Conservation (phyloP, 1,140 invertebrate species). For the Pantala flavescens region DNA sequence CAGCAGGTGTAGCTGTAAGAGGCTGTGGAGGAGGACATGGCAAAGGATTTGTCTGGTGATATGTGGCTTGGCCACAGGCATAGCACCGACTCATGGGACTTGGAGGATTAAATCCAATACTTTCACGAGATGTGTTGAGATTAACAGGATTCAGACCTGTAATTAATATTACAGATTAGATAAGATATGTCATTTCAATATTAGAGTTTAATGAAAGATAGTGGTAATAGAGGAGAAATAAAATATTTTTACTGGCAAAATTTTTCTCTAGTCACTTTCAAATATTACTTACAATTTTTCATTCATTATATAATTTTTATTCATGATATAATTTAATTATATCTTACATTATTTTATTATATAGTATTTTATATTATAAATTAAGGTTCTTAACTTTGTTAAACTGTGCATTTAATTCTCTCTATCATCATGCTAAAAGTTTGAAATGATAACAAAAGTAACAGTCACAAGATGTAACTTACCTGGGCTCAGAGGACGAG, state of each 20-base stretch:
- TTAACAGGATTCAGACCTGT: constrained; percentile 33
- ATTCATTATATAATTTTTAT: constrained; percentile 12
- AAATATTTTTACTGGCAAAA: too few species aligned
- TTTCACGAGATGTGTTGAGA: constrained; percentile 37
- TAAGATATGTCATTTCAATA: too few species aligned
- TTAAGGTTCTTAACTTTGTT: neutral
- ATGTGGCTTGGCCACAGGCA: constrained; percentile 53
- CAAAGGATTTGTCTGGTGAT: constrained; percentile 22
- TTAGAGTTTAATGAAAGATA: too few species aligned
- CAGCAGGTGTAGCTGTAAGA: constrained; percentile 24
- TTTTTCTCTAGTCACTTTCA: too few species aligned
- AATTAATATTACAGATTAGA: too few species aligned
- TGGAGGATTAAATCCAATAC: constrained; percentile 42
- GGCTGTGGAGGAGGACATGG: neutral
- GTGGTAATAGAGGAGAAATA: too few species aligned
- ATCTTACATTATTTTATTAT: too few species aligned
- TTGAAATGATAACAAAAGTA: constrained; percentile 11
- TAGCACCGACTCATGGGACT: constrained; percentile 60
- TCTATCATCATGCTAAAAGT: constrained; percentile 14
- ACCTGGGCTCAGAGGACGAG: constrained; percentile 74
- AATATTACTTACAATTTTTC: constrained; percentile 5
- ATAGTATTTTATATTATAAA: neutral
- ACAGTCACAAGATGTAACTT: constrained; percentile 12
- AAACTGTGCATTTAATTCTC: constrained; percentile 21
- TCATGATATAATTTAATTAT: too few species aligned